phyloP scores from a whole-genome alignment of 2,888 invertebrate species.

The Phaonia tiefii region DNA sequence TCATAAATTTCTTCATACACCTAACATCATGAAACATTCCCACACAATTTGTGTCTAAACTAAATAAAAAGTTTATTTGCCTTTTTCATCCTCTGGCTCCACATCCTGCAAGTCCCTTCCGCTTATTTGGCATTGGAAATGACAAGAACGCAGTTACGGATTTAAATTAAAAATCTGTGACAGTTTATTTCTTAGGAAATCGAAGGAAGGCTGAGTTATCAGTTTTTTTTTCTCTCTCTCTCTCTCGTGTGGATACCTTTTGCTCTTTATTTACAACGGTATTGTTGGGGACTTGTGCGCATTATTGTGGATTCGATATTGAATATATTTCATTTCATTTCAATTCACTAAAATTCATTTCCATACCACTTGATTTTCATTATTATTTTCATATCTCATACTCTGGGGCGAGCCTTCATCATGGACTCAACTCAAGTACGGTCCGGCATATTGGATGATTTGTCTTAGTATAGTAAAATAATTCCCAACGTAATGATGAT shows the following conservation, averaged over 20 bases:
- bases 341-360: conserved; percentile 67
- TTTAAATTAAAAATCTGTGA: conserved; percentile 71
- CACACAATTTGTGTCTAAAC: background rate
- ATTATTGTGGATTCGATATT: conserved; percentile 56
- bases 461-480: too few relatives aligned
- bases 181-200: conserved; percentile 73
- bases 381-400: conserved; percentile 72
- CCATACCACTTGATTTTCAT: conserved; percentile 75
- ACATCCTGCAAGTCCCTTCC: background rate
- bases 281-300: conserved; percentile 28
- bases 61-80: background rate
- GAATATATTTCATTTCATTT: conserved; percentile 61
- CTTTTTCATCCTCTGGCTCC: background rate
- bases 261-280: conserved; percentile 44
- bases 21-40: background rate
- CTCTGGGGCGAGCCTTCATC: conserved; percentile 71
- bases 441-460: conserved; percentile 63
- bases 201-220: conserved; percentile 64
- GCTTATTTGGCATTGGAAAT: background rate
- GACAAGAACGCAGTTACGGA: background rate
- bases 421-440: conserved; percentile 70
- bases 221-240: conserved; percentile 43
- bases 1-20: background rate
- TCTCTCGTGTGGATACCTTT: conserved; percentile 31
- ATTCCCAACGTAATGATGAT: too few relatives aligned